Evolutionary conservation across 2,113 vertebrate species (phyloP), one percentile per base, ranked within the genome.

Genomic region (Gorsachius goisagi): DNA sequence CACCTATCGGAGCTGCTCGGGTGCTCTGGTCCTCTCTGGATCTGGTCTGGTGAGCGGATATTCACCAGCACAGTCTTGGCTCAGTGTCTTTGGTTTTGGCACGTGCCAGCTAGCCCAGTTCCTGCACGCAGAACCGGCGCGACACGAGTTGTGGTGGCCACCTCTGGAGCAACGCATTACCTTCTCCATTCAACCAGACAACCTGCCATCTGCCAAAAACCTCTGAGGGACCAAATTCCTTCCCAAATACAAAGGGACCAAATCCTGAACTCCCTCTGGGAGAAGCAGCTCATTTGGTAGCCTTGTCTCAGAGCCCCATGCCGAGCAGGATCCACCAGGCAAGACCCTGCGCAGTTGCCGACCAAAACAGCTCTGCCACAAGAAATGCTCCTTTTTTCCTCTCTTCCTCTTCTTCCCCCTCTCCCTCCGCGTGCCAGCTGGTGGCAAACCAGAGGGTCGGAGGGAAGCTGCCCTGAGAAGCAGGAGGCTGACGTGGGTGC

Each of bases 181-280:
- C 12, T 2, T 21, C 28, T 28, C 15, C 41, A 18, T 27, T 7
- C 15, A 33, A 9, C 4, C n/a, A 56, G 55, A 6, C 53, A 69
- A 35, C 8, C 11, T 33, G 4, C 15, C 32, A 20, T 49, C 69
- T n/a, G 14, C 26, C 0, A 22, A 35, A 41, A n/a, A 33, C 0
- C 10, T 68, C 9, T 10, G 35, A 41, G 12, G 14, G 56, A 41
- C 47, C 10, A 55, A 62, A n/a, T 23, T 52, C 47, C 44, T 49
- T 12, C 45, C 45, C n/a, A n/a, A 35, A 0, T 11, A 47, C 6
- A 7, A 23, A 49, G 32, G 18, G 45, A 52, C 47, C 21, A 85
- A 72, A n/a, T 12, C 26, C 24, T 44, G 26, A 30, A 37, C 82
- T 55, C 22, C 32, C 37, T 64, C 12, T 20, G 23, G n/a, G n/a